Percentiles rank a stretch among this genome's conserved stretches.
These are phyloP conservation scores for Erannis defoliaria DNA, from an alignment of 2,888 invertebrate genomes.

Conservation along the genomic window DNA sequence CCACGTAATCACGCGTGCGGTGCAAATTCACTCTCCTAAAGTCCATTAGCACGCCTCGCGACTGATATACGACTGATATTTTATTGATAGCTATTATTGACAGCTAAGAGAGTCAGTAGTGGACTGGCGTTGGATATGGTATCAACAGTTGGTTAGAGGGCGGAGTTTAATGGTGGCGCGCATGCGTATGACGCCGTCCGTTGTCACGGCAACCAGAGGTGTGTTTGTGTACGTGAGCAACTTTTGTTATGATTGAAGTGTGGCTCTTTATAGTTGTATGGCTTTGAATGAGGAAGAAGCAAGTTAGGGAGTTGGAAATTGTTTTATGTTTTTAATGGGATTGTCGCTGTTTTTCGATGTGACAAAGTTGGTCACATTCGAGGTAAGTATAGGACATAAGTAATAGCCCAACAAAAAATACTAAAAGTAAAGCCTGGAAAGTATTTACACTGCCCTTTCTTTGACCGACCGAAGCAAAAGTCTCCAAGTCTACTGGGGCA, in stretches of 20 bases:
- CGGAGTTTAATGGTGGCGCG: slow-evolving; percentile 70
- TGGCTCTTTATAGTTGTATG: slow-evolving; percentile 51
- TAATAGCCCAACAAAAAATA: too few species aligned
- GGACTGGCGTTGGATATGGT: slow-evolving; percentile 70
- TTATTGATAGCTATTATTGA: slow-evolving; percentile 48
- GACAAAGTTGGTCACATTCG: neutral
- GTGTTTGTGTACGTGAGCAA: slow-evolving; percentile 69
- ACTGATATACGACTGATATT: slow-evolving; percentile 28
- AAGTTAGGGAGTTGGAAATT: slow-evolving; percentile 7
- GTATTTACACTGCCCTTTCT: too few species aligned
- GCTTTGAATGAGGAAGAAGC: slow-evolving; percentile 28
- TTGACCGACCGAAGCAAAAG: too few species aligned
- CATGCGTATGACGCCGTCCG: slow-evolving; percentile 70
- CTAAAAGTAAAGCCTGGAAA: too few species aligned
- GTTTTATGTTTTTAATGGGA: slow-evolving; percentile 13
- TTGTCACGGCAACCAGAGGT: slow-evolving; percentile 82
- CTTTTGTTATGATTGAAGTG: slow-evolving; percentile 48
- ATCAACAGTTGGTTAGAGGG: slow-evolving; percentile 83
- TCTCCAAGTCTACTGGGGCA: too few species aligned
- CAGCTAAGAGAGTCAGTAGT: slow-evolving; percentile 64
- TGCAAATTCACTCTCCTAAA: slow-evolving; percentile 39
- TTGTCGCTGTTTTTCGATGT: neutral
- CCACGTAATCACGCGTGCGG: slow-evolving; percentile 29
- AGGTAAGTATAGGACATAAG: neutral
- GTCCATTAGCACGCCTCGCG: slow-evolving; percentile 30